Evolutionary conservation across 2,888 invertebrate species (phyloP).

Genomic region (Augiades crinisus): DNA sequence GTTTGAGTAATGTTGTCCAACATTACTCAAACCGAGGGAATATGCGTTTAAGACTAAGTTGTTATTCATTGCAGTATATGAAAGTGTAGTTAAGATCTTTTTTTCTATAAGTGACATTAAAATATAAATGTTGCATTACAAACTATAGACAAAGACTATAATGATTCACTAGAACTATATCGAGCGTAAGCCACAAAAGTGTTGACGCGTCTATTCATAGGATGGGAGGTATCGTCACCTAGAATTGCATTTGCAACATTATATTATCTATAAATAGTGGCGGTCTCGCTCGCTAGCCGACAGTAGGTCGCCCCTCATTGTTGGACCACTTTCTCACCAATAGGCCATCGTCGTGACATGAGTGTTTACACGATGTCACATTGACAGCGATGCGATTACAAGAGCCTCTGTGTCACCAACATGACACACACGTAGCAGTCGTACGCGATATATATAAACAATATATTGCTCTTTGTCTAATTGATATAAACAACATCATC

Average conservation of each 20-base stretch:
- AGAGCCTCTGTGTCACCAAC: constrained; percentile 16
- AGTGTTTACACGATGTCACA: constrained; percentile 29
- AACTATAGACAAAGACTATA: not conserved
- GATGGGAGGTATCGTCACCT: constrained; percentile 52
- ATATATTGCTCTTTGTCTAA: not conserved
- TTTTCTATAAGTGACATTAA: no score
- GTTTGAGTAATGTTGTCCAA: no score
- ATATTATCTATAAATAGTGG: constrained; percentile 32
- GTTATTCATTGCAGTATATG: no score
- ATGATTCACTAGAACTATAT: constrained; percentile 27
- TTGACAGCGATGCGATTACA: constrained; percentile 27
- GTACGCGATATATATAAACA: no score
- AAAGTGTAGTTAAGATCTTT: no score
- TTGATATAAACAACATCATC: not conserved
- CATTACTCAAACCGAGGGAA: no score
- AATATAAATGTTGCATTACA: not conserved
- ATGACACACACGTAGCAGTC: constrained; percentile 9
- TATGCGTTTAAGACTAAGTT: no score
- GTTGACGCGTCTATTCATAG: constrained; percentile 31
- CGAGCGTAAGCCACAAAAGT: constrained; percentile 29
- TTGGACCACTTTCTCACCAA: constrained; percentile 29
- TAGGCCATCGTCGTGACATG: constrained; percentile 20
- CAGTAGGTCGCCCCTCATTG: constrained; percentile 30
- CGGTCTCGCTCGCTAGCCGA: constrained; percentile 32
- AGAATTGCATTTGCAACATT: constrained; percentile 63